A percentile compares a stretch with the other conserved stretches of the same genome.
Conservation (phyloP, 2,113 vertebrate species). For the Pedetes capensis region DNA sequence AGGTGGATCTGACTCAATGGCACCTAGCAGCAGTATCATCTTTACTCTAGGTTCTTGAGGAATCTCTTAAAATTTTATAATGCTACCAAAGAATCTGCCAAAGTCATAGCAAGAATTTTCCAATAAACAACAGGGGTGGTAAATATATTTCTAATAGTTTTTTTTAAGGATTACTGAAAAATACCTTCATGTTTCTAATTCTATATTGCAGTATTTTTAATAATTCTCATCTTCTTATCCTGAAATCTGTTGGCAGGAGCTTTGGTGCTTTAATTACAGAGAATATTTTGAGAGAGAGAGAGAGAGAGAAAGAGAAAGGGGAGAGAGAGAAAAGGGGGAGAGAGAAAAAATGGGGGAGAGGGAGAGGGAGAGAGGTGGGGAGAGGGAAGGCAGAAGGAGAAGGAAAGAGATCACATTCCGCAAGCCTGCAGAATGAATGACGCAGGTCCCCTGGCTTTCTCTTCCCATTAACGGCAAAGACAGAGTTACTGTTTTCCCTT, state of each 20-base stretch:
- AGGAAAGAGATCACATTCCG: slow-evolving; percentile 20
- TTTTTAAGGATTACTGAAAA: background rate
- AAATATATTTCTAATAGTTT: background rate
- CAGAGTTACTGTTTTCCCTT: slow-evolving; percentile 28
- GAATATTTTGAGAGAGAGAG: background rate
- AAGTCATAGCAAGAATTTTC: background rate
- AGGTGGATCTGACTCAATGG: too few species aligned
- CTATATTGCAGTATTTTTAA: background rate
- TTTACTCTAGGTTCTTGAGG: background rate
- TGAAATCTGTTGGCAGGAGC: background rate
- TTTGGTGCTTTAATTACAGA: background rate
- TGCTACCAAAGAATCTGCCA: background rate
- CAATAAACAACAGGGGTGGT: background rate
- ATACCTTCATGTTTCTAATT: background rate
- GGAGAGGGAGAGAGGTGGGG: too few species aligned
- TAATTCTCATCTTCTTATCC: background rate
- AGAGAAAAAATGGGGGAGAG: too few species aligned
- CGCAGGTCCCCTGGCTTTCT: background rate
- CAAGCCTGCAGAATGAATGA: background rate
- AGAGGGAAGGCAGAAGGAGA: background rate
- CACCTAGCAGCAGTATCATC: too few species aligned
- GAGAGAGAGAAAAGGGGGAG: background rate
- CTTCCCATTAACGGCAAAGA: slow-evolving; percentile 41
- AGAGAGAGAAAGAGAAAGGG: too few species aligned
- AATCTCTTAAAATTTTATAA: background rate